Conservation (phyloP, 2,797 vertebrate species). For the Pitangus sulphuratus region DNA sequence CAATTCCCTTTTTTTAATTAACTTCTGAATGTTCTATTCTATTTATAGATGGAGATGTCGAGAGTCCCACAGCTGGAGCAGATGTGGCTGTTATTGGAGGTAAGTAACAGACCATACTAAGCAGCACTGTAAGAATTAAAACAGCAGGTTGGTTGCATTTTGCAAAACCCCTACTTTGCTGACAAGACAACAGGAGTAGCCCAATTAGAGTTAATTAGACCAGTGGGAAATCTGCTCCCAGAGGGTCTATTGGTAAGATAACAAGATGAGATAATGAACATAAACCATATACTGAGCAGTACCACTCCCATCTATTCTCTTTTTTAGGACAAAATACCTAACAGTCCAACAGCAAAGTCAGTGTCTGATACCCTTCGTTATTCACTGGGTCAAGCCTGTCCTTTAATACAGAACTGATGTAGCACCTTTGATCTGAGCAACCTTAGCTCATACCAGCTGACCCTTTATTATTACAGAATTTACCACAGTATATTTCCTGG, state of each 20-base stretch:
- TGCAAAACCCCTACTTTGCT: not conserved
- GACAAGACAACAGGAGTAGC: not conserved
- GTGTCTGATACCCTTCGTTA: not conserved
- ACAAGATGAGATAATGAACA: conserved; percentile 19
- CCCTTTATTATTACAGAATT: not conserved
- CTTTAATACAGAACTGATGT: not conserved
- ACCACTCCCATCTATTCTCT: not conserved
- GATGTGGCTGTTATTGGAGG: conserved; percentile 73
- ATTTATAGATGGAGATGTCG: conserved; percentile 58
- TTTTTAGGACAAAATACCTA: not conserved
- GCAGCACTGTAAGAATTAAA: conserved; percentile 18
- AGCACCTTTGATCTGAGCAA: not conserved
- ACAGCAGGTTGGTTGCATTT: not conserved
- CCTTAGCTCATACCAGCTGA: not conserved
- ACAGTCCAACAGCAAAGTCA: not conserved
- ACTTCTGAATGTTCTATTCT: conserved; percentile 40
- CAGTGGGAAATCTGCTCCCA: conserved; percentile 51
- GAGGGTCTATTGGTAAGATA: conserved; percentile 17
- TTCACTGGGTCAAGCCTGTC: not conserved
- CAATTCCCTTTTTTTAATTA: conserved; percentile 36
- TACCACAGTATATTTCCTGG: not conserved
- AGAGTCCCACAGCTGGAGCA: conserved; percentile 43
- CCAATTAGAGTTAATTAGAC: conserved; percentile 58
- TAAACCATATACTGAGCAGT: not conserved
- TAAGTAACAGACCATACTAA: not conserved